Percentiles rank a stretch among this genome's conserved stretches.
Conservation (phyloP, 2,797 vertebrate species). For the Xenopus petersii region DNA sequence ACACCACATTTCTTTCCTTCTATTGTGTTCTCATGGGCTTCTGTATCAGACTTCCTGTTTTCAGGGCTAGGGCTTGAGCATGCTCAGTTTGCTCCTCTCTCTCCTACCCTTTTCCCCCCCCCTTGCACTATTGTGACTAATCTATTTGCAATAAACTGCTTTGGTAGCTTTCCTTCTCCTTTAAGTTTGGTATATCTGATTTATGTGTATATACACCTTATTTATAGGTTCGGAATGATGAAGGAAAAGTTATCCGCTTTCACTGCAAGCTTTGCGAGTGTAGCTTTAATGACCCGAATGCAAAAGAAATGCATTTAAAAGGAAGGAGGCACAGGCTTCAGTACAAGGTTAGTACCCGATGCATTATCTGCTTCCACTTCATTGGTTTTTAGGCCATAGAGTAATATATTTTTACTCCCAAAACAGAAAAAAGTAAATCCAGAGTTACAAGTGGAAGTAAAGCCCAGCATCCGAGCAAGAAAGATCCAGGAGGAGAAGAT, state of each 20-base stretch:
- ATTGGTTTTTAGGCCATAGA: not conserved
- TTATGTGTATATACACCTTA: not conserved
- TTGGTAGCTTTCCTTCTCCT: no score
- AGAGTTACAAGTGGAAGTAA: conserved; percentile 96
- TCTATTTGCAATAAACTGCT: no score
- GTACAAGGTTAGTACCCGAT: conserved; percentile 80
- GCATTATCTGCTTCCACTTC: not conserved
- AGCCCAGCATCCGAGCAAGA: conserved; percentile 92
- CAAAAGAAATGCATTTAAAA: conserved; percentile 97
- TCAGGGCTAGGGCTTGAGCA: no score
- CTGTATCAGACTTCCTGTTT: no score
- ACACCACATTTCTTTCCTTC: no score
- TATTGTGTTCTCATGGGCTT: no score
- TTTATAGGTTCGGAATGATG: conserved; percentile 89
- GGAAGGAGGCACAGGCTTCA: conserved; percentile 90
- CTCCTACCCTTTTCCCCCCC: no score
- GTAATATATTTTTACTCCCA: conserved; percentile 9
- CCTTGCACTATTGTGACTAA: no score
- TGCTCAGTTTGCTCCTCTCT: no score
- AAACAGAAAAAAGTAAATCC: conserved; percentile 97
- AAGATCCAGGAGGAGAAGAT: conserved; percentile 98
- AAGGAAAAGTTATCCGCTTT: conserved; percentile 96
- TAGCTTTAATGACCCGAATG: conserved; percentile 97
- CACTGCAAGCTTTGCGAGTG: conserved; percentile 97
- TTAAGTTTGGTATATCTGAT: no score